Evolutionary conservation across 2,888 invertebrate species (phyloP).

Genomic region (Dysmachus trigonus): DNA sequence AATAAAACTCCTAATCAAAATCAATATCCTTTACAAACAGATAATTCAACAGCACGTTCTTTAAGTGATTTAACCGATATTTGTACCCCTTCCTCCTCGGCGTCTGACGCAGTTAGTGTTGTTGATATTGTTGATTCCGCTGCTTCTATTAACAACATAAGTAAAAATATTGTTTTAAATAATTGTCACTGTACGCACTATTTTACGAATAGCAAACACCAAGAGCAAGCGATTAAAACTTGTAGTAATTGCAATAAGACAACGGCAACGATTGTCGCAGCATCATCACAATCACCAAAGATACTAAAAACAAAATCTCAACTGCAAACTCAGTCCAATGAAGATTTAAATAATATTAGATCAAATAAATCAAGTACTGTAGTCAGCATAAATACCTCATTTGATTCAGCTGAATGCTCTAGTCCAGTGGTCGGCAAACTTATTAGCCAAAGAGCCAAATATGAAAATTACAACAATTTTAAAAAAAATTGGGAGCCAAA

Average conservation of each 20-base stretch:
- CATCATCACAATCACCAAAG: slow-evolving; percentile 28
- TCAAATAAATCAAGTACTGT: neutral
- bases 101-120: neutral
- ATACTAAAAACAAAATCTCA: neutral
- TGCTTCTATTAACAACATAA: slow-evolving; percentile 19
- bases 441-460: too few species aligned
- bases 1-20: slow-evolving; percentile 39
- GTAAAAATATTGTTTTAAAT: slow-evolving; percentile 41
- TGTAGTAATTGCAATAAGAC: slow-evolving; percentile 40
- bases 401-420: neutral
- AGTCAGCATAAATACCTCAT: slow-evolving; percentile 6
- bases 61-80: slow-evolving; percentile 8
- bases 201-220: slow-evolving; percentile 44
- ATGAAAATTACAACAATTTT: too few species aligned
- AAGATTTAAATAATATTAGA: neutral
- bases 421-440: too few species aligned
- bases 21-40: slow-evolving; percentile 38
- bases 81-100: slow-evolving; percentile 11
- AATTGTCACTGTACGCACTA: slow-evolving; percentile 46
- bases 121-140: slow-evolving; percentile 41
- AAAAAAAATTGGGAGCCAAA: too few species aligned
- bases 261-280: slow-evolving; percentile 11
- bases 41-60: slow-evolving; percentile 29
- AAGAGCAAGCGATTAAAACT: slow-evolving; percentile 31
- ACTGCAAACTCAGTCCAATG: neutral